Conservation (phyloP, 1,140 invertebrate genomes). For the Hydropsyche tenuis region DNA sequence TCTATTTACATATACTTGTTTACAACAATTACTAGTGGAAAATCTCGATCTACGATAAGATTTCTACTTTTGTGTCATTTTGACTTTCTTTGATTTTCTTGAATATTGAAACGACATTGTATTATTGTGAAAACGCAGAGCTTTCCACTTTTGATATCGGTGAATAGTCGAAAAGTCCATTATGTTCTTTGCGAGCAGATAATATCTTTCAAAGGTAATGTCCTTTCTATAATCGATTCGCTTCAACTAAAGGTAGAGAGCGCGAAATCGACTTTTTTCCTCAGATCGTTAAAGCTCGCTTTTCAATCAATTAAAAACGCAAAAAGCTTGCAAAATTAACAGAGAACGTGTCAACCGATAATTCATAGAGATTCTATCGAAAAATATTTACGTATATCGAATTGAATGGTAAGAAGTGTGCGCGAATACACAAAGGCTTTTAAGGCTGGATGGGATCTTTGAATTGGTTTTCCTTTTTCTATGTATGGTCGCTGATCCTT, state of each 20-base stretch:
- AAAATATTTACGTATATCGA: slow-evolving; percentile 24
- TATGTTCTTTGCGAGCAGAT: slow-evolving; percentile 13
- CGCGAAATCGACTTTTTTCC: neutral
- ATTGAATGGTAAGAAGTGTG: slow-evolving; percentile 41
- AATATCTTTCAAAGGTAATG: slow-evolving; percentile 13
- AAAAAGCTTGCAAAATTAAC: neutral
- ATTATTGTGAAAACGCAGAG: slow-evolving; percentile 30
- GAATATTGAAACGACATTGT: slow-evolving; percentile 24
- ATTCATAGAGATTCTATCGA: slow-evolving; percentile 4
- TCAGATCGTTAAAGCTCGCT: neutral
- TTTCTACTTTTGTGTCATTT: slow-evolving; percentile 1
- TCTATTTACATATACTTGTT: too few species aligned
- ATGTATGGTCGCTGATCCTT: slow-evolving; percentile 43
- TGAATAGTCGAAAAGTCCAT: slow-evolving; percentile 24
- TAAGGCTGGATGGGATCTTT: slow-evolving; percentile 35
- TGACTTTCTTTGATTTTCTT: neutral
- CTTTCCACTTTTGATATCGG: slow-evolving; percentile 22
- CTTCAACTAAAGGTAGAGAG: slow-evolving; percentile 3
- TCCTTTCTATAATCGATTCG: slow-evolving; percentile 35
- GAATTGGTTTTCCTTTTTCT: slow-evolving; percentile 44
- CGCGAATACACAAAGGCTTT: slow-evolving; percentile 35
- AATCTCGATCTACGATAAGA: slow-evolving; percentile 20
- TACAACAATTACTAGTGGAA: slow-evolving; percentile 24
- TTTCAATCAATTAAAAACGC: neutral
- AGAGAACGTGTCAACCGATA: neutral